phyloP scores from a whole-genome alignment of 2,888 invertebrate species.

The Rhingia rostrata region DNA sequence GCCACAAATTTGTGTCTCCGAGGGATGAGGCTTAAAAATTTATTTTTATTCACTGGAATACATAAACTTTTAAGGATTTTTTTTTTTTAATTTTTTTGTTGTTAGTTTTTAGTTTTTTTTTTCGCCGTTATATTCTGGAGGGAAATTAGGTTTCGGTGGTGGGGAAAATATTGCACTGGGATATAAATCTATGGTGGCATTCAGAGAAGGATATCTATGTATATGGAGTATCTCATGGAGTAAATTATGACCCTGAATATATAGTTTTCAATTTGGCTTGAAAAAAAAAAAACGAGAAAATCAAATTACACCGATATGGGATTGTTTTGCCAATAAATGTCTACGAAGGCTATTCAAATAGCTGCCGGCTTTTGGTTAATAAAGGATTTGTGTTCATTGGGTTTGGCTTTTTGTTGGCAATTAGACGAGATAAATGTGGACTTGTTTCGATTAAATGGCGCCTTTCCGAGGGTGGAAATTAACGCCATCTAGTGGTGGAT shows the following conservation, averaged over 20 bases:
- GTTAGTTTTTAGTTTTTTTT: conserved; percentile 1
- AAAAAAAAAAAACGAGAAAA: background rate
- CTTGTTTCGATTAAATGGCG: background rate
- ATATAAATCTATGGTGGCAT: conserved; percentile 59
- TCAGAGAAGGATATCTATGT: conserved; percentile 2
- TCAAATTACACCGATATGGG: conserved; percentile 27
- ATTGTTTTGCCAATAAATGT: conserved; percentile 33
- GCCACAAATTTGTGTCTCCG: conserved; percentile 67
- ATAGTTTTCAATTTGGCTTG: conserved; percentile 65
- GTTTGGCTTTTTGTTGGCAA: background rate
- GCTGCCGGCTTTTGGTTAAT: conserved; percentile 6
- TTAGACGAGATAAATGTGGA: background rate
- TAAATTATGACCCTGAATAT: conserved; percentile 70
- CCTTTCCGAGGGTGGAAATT: too few species aligned
- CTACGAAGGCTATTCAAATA: conserved; percentile 12
- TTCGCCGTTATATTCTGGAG: conserved; percentile 18
- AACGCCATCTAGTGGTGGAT: too few species aligned
- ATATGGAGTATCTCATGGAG: conserved; percentile 53
- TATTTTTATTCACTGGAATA: conserved; percentile 66
- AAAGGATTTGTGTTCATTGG: background rate
- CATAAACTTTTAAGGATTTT: conserved; percentile 46
- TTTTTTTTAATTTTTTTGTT: conserved; percentile 10
- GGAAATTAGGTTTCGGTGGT: conserved; percentile 67
- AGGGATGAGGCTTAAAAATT: conserved; percentile 56
- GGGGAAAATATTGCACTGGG: conserved; percentile 58